Conservation (phyloP, 1,140 invertebrate species). For the Aricia agestis region DNA sequence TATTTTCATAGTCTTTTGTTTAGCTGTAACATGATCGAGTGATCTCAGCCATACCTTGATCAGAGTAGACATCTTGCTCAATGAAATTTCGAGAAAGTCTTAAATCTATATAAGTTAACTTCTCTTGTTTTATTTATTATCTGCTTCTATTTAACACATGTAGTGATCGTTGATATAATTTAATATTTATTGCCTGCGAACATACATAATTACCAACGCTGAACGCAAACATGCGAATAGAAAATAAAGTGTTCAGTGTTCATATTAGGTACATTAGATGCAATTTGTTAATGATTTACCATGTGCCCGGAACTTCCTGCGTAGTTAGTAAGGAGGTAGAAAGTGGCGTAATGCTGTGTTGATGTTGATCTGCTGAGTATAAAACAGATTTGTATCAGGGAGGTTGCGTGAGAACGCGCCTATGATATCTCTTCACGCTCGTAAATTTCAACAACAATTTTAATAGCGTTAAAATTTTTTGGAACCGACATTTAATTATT, state of each 20-base stretch:
- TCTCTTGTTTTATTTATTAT: too few relatives aligned
- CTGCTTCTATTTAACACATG: too few relatives aligned
- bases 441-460: slow-evolving; percentile 29
- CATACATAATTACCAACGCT: not conserved
- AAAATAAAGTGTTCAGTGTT: not conserved
- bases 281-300: slow-evolving; percentile 13
- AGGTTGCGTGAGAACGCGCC: slow-evolving; percentile 37
- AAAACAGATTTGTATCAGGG: slow-evolving; percentile 32
- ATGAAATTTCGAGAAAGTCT: too few relatives aligned
- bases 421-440: slow-evolving; percentile 34
- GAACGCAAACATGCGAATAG: not conserved
- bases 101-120: too few relatives aligned
- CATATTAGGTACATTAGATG: not conserved
- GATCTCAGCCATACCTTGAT: too few relatives aligned
- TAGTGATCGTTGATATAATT: too few relatives aligned
- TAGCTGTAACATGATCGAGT: too few relatives aligned
- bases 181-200: not conserved
- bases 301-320: slow-evolving; percentile 33
- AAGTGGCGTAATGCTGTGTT: slow-evolving; percentile 48
- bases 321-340: slow-evolving; percentile 44
- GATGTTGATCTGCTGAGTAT: slow-evolving; percentile 42
- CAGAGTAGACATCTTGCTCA: too few relatives aligned
- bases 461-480: slow-evolving; percentile 13
- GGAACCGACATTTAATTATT: slow-evolving; percentile 7
- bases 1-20: too few relatives aligned